Conservation (phyloP, 2,888 invertebrate genomes). For the Orthonychiurus folsomi region DNA sequence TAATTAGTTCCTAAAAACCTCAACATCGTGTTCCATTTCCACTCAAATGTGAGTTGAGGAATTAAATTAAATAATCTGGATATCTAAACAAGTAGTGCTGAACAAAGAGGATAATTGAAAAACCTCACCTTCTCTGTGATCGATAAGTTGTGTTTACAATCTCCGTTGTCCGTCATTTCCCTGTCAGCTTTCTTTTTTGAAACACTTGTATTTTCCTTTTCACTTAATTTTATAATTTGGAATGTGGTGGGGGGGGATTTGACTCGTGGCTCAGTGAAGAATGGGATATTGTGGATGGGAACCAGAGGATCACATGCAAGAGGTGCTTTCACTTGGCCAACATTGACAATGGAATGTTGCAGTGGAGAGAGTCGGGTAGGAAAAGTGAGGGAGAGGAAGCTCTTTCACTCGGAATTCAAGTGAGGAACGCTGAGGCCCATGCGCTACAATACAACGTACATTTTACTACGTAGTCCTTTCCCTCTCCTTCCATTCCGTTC, state of each 20-base stretch:
- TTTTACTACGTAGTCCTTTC: background rate
- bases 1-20: no score
- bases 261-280: no score
- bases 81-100: no score
- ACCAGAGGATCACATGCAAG: background rate
- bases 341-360: no score
- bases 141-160: constrained; percentile 17
- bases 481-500: background rate
- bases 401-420: background rate
- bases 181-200: background rate
- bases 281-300: no score
- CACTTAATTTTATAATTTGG: background rate
- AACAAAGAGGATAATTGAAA: constrained; percentile 4
- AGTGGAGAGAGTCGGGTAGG: constrained; percentile 5
- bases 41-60: no score
- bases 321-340: background rate
- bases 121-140: constrained; percentile 28
- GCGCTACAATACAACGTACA: background rate
- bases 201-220: background rate
- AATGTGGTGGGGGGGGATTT: background rate
- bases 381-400: background rate
- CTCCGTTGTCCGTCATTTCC: constrained; percentile 24
- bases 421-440: background rate
- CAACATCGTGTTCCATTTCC: no score
- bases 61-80: no score